Evolutionary conservation across 1,140 invertebrate species (phyloP).

Genomic region (Rhynchophorus ferrugineus): DNA sequence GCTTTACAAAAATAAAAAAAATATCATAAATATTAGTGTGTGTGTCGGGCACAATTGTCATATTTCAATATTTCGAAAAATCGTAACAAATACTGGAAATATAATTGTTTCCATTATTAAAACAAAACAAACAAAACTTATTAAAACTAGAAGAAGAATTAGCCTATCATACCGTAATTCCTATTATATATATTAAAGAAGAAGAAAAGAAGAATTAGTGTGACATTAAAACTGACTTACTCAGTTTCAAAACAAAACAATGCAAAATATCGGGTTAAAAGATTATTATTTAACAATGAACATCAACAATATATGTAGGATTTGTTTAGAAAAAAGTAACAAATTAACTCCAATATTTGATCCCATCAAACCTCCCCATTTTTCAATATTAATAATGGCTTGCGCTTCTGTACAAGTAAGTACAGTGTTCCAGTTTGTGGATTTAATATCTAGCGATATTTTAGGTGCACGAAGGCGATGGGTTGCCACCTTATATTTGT

Average conservation of each 20-base stretch:
- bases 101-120: too few relatives aligned
- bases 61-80: too few relatives aligned
- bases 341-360: slow-evolving; percentile 56
- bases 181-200: too few relatives aligned
- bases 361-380: slow-evolving; percentile 46
- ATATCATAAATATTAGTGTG: too few relatives aligned
- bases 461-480: slow-evolving; percentile 53
- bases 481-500: slow-evolving; percentile 56
- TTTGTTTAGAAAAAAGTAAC: slow-evolving; percentile 55
- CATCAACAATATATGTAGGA: slow-evolving; percentile 50
- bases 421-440: not conserved
- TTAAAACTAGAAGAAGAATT: too few relatives aligned
- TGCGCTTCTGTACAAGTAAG: slow-evolving; percentile 54
- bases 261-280: slow-evolving; percentile 32
- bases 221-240: too few relatives aligned
- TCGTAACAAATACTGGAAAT: too few relatives aligned
- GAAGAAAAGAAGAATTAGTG: too few relatives aligned
- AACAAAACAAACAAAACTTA: too few relatives aligned
- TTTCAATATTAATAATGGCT: slow-evolving; percentile 54
- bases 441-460: slow-evolving; percentile 21
- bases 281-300: slow-evolving; percentile 38
- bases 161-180: too few relatives aligned
- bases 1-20: too few relatives aligned
- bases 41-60: too few relatives aligned
- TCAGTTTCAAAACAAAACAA: slow-evolving; percentile 29